Base-by-base conservation (phyloP, 2,888 invertebrate species). In the Drosophila kambysellisi region DNA sequence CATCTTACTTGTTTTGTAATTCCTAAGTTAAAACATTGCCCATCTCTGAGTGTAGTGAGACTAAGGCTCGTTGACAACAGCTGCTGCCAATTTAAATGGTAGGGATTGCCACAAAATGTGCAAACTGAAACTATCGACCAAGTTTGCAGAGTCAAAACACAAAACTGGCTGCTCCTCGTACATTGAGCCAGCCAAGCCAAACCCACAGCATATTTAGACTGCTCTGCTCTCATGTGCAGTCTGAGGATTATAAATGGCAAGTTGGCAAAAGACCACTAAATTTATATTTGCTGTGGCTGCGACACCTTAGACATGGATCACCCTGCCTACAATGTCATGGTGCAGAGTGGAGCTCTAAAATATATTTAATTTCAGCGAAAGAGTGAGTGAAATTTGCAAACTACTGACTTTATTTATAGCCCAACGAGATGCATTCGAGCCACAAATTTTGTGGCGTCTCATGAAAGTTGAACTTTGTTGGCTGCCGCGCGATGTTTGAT, bases 201-300 rank as follows among this genome's bases (percentile, higher is more conserved):
- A 51, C n/a, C 59, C 59, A 54, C 67, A 32, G 58, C 25, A 29
- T 37, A 69, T 69, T 69, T 70, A 57, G 43, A 57, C 20, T 53
- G 32, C 53, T 32, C 61, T 60, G 29, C 53, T 32, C 61, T 60
- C 76, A 68, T 67, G 73, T 74, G 81, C 69, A 75, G 67, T 68
- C 65, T 70, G 57, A 79, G 50, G 71, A 77, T 85, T 79, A 88
- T 79, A 83, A 88, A 85, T 81, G 83, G 83, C 81, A 71, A 73
- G 52, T 66, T 56, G 29, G 20, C n/a, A 32, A 39, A 29, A 56
- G 11, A 20, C 25, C 25, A 25, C 50, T 62, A 43, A 32, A 79
- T 82, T 69, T 82, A 74, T 66, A 66, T 59, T 11, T 61, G 66
- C 61, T 71, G 74, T 61, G 58, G 72, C 65, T 54, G 35, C 37